Evolutionary conservation across 53 echinoderm and acorn worm species (phyloP).

Genomic region (Holothuria leucospilota): DNA sequence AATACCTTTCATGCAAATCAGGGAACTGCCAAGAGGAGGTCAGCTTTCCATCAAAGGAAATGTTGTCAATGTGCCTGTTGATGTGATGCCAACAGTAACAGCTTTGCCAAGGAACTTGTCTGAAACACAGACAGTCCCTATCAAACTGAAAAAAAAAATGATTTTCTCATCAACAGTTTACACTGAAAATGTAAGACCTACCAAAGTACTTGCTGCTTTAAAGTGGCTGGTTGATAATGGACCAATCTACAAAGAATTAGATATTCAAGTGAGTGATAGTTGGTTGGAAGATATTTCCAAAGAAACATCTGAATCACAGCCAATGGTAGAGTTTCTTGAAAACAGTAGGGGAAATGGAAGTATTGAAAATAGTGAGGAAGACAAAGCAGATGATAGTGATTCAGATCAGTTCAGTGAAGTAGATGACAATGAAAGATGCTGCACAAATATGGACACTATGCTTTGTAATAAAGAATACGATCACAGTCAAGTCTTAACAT

Average conservation of each 20-base stretch:
- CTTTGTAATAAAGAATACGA: slow-evolving; percentile 10
- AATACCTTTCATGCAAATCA: too few relatives aligned
- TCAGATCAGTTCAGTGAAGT: slow-evolving; percentile 23
- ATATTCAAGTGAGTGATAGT: neutral
- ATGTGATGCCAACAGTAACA: slow-evolving; percentile 54
- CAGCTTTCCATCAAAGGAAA: slow-evolving; percentile 57
- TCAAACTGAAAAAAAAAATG: slow-evolving; percentile 53
- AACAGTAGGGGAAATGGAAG: neutral
- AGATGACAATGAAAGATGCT: slow-evolving; percentile 13
- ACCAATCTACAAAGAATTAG: slow-evolving; percentile 25
- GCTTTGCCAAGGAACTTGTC: slow-evolving; percentile 43
- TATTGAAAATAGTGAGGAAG: neutral
- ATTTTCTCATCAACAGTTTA: neutral
- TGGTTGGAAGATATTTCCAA: slow-evolving; percentile 10
- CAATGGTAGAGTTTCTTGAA: slow-evolving; percentile 24
- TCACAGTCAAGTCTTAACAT: neutral
- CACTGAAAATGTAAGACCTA: slow-evolving; percentile 58
- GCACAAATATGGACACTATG: slow-evolving; percentile 44
- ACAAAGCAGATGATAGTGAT: slow-evolving; percentile 2
- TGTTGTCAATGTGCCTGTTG: slow-evolving; percentile 64
- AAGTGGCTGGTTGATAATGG: slow-evolving; percentile 54
- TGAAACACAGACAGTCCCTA: slow-evolving; percentile 48
- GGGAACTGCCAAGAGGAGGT: slow-evolving; percentile 64
- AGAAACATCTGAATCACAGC: neutral
- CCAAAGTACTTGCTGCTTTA: slow-evolving; percentile 46